These are phyloP conservation scores for Pachydiplax longipennis DNA, from an alignment of 2,888 invertebrate genomes.

Conservation along the genomic window DNA sequence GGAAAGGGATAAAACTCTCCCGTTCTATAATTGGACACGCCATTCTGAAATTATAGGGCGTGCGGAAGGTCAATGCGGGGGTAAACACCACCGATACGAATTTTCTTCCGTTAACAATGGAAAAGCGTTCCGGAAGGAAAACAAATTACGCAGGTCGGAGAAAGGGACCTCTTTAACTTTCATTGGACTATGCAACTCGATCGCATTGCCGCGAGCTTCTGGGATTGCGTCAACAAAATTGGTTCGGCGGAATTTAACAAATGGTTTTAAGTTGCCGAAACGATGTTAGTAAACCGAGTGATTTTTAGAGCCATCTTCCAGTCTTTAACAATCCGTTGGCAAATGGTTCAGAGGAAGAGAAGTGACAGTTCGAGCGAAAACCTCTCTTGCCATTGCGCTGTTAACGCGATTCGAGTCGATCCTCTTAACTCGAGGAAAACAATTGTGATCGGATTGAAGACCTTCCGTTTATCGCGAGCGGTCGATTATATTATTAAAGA, in stretches of 20 bases:
- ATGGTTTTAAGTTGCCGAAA: neutral
- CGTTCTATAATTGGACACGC: neutral
- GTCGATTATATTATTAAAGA: neutral
- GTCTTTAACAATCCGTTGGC: too few relatives aligned
- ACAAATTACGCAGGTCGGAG: neutral
- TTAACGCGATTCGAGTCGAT: neutral
- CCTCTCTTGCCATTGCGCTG: too few relatives aligned
- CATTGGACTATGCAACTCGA: too few relatives aligned
- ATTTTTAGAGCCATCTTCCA: too few relatives aligned
- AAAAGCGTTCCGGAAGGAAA: neutral
- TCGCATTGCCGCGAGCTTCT: neutral
- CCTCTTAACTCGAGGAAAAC: neutral
- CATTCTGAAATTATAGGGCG: slow-evolving; percentile 8
- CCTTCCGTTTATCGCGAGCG: neutral
- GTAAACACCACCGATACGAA: neutral
- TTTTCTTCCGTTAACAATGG: neutral
- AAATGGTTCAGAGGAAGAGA: too few relatives aligned
- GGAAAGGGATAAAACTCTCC: neutral
- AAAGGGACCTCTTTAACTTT: too few relatives aligned
- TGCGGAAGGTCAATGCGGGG: neutral
- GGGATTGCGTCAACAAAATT: neutral
- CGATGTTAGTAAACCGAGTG: too few relatives aligned
- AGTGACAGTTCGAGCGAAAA: too few relatives aligned
- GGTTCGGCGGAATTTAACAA: neutral
- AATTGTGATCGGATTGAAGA: neutral